Conservation (phyloP, 2,113 vertebrate genomes). For the Phyllostomus hastatus region DNA sequence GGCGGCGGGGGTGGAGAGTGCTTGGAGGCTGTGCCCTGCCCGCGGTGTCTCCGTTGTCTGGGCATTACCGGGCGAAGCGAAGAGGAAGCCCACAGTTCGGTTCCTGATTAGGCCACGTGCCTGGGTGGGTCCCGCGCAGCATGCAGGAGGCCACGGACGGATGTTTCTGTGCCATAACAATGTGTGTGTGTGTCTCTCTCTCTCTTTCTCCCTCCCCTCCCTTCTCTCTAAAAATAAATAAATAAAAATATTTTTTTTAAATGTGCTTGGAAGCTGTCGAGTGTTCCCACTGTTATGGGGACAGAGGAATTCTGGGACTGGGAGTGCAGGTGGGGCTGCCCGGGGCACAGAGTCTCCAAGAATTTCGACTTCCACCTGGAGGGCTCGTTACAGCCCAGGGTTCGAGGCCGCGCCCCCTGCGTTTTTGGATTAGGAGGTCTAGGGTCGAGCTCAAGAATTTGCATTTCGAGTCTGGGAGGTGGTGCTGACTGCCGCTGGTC, state of each 20-base stretch:
- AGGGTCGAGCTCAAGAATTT: background rate
- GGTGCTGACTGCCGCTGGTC: background rate
- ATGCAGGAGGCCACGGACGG: too few relatives aligned
- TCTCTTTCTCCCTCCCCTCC: too few relatives aligned
- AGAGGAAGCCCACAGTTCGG: too few relatives aligned
- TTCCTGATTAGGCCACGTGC: too few relatives aligned
- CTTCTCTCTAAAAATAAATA: too few relatives aligned
- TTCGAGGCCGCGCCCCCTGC: background rate
- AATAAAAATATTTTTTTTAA: too few relatives aligned
- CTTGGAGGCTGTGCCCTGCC: background rate
- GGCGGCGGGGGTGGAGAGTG: too few relatives aligned
- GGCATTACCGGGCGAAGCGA: too few relatives aligned
- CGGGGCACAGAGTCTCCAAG: background rate
- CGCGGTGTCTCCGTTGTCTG: too few relatives aligned
- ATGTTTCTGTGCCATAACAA: too few relatives aligned
- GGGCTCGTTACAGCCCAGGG: background rate
- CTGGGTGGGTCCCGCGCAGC: too few relatives aligned
- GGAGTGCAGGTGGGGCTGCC: fast-evolving
- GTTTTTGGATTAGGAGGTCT: background rate
- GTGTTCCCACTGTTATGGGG: fast-evolving
- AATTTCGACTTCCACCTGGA: background rate
- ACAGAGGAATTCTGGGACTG: background rate
- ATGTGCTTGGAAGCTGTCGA: background rate
- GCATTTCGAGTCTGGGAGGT: background rate
- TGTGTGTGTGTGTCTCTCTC: too few relatives aligned